Evolutionary conservation across 2,888 invertebrate species (phyloP), one percentile per base, ranked within the genome.

Genomic region (Xestia rhomboidea): DNA sequence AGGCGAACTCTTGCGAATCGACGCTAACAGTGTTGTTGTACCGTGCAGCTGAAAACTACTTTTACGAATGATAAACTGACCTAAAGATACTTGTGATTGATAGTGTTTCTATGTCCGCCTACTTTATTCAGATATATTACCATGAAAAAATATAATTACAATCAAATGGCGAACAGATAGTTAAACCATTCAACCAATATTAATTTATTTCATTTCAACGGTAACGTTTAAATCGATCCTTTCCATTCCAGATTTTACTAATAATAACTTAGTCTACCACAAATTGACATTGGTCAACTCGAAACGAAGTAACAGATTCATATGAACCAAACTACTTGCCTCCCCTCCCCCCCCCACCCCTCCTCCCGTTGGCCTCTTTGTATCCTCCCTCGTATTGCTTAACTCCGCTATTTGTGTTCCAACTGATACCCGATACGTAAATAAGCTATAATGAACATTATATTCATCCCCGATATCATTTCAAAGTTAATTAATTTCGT

Each of bases 401-500:
- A 51, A 41, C 34, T 62, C 57, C 24, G 18, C 34, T 79, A 63
- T 83, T 83, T 79, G 70, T 68, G 60, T 76, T 76, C 41, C 80
- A n/a, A 44, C 73, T 67, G 70, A 78, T 81, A 80, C 63, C 71
- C 68, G 73, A 86, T 77, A 77, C 62, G 68, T 60, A 82, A 82
- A 84, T 85, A 77, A 71, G 63, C 68, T 67, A 62, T 83, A 84
- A 84, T 84, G 75, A 84, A 83, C 77, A 76, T 79, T 73, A 78
- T 78, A 60, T 77, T 79, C 68, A 79, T 87, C 34, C 69, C 51
- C 30, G 34, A 67, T 84, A 81, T 74, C 41, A 80, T 86, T 84
- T 57, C 24, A 67, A 78, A 84, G 81, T 82, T 87, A 82, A 87
- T 87, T 83, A 87, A 84, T 82, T 80, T 80, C 54, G 74, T 68